Conservation (phyloP, 2,888 invertebrate genomes). For the Acrobasis suavella region DNA sequence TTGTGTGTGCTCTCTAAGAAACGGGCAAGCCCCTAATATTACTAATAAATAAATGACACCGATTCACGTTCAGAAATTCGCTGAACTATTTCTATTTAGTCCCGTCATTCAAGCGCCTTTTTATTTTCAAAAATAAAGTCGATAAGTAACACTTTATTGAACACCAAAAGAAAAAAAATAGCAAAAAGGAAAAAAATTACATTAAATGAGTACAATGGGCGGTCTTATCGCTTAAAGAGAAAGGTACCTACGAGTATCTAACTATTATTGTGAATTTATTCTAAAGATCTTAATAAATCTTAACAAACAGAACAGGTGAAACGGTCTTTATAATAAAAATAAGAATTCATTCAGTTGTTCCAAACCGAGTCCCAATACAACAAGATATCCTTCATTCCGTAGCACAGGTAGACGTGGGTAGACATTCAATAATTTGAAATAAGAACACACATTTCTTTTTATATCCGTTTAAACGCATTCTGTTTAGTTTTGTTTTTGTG, state of each 20-base stretch:
- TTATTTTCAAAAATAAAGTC: too few relatives aligned
- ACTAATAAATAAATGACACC: slow-evolving; percentile 72
- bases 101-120: not conserved
- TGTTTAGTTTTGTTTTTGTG: slow-evolving; percentile 81
- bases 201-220: too few relatives aligned
- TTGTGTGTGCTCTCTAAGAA: slow-evolving; percentile 61
- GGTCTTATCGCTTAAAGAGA: slow-evolving; percentile 3
- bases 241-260: not conserved
- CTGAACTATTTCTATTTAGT: slow-evolving; percentile 23
- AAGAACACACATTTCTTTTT: slow-evolving; percentile 80
- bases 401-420: slow-evolving; percentile 78
- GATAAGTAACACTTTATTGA: too few relatives aligned
- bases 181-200: not conserved
- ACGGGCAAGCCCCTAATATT: slow-evolving; percentile 58
- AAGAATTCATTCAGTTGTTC: slow-evolving; percentile 60
- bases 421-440: slow-evolving; percentile 81
- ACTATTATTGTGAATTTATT: too few relatives aligned
- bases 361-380: slow-evolving; percentile 68
- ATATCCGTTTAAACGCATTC: slow-evolving; percentile 80
- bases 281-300: too few relatives aligned
- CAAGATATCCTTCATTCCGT: slow-evolving; percentile 44
- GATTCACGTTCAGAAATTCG: slow-evolving; percentile 49
- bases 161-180: not conserved
- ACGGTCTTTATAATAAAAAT: slow-evolving; percentile 17
- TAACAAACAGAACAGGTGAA: too few relatives aligned